Base-by-base conservation (phyloP, 2,888 invertebrate genomes). In the Norana najaformis region DNA sequence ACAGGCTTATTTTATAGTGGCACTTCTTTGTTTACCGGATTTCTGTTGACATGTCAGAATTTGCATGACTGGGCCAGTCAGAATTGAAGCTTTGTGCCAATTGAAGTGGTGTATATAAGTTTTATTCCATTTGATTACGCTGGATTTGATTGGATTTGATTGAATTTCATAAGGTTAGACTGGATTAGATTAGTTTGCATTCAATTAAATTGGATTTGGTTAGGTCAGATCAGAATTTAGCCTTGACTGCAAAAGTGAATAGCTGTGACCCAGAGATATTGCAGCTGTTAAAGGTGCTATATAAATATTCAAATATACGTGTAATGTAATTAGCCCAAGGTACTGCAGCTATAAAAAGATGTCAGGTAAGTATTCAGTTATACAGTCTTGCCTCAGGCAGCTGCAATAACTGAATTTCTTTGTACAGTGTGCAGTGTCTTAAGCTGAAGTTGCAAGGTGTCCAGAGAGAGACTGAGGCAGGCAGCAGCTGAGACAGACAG, bases 261-360 rank as follows among this genome's bases (percentile, higher is more conserved):
- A 69, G 1, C 69, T 69, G 30, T 69, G 30, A 69, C 6, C 13
- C 69, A n/a, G 69, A n/a, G 69, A n/a, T 69, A 69, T 69, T 69
- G 69, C 69, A 69, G 69, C 69, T 69, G 69, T 69, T n/a, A 69
- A 69, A 69, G 30, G 13, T 69, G 69, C 16, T 69, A n/a, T 69
- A 69, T 69, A 69, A 69, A 69, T 69, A n/a, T 69, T 69, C 30
- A 69, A 69, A n/a, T 69, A 69, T n/a, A n/a, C 69, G n/a, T 69
- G 69, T 69, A 5, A 69, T n/a, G 30, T n/a, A 69, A 69, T 6
- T 69, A 69, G n/a, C n/a, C n/a, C n/a, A 8, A 69, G 8, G 30
- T 69, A 69, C n/a, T n/a, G 53, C 23, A 30, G 23, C 30, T 53
- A 23, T 53, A 30, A 30, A 53, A 53, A 53, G 23, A 53, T 53